Percentiles rank a stretch among this genome's conserved stretches.
phyloP scores from a whole-genome alignment of 1,140 invertebrate species.

The Microplitis demolitor region DNA sequence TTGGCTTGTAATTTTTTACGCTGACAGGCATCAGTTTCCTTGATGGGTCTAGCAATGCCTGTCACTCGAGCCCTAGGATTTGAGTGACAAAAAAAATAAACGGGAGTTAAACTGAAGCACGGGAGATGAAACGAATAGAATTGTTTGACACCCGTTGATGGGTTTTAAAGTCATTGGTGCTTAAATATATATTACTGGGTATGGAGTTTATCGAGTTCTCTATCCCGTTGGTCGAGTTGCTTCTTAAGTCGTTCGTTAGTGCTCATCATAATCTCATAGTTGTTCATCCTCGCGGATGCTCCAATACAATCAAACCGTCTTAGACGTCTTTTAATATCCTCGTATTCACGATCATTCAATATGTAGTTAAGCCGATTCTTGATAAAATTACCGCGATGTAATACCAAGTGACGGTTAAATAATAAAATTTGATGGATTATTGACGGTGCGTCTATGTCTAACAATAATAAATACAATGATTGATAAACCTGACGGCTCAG shows the following conservation, averaged over 20 bases:
- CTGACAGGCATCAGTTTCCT: too few species aligned
- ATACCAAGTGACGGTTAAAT: constrained; percentile 15
- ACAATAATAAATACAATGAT: neutral
- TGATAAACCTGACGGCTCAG: neutral
- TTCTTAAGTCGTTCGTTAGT: constrained; percentile 29
- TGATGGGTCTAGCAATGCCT: too few species aligned
- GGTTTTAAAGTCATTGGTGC: neutral
- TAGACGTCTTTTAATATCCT: constrained; percentile 23
- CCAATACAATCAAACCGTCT: constrained; percentile 35
- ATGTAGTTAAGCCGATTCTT: constrained; percentile 28
- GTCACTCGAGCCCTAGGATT: too few species aligned
- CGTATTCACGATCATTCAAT: constrained; percentile 23
- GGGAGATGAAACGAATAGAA: too few species aligned
- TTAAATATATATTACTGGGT: constrained; percentile 28
- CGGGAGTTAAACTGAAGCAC: too few species aligned
- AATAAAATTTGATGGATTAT: neutral
- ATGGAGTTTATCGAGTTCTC: constrained; percentile 38
- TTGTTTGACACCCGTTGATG: neutral
- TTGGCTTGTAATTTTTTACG: too few species aligned
- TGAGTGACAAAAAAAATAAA: too few species aligned
- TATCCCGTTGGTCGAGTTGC: constrained; percentile 38
- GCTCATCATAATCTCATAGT: constrained; percentile 34
- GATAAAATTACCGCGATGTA: constrained; percentile 26
- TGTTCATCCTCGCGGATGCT: constrained; percentile 37
- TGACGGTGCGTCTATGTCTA: neutral